These are phyloP conservation scores for Lysiphlebus fabarum DNA, from an alignment of 1,140 invertebrate genomes.

Conservation along the genomic window DNA sequence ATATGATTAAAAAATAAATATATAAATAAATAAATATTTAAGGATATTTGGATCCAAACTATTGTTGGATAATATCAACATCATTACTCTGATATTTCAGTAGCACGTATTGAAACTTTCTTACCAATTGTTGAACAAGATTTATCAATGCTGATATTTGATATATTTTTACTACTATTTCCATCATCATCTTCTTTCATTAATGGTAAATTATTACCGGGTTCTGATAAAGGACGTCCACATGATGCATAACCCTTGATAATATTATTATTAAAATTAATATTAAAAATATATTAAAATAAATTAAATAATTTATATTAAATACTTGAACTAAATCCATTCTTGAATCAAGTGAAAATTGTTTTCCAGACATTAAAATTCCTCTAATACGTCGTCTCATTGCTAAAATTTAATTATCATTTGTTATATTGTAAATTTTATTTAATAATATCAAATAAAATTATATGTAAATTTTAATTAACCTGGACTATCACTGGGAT, in stretches of 20 bases:
- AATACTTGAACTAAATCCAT: slow-evolving; percentile 82
- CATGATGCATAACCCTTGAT: slow-evolving; percentile 45
- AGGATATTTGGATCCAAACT: too few relatives aligned
- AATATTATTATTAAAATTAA: slow-evolving; percentile 8
- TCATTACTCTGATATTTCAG: slow-evolving; percentile 10
- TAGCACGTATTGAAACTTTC: slow-evolving; percentile 20
- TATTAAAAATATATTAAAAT: slow-evolving; percentile 10
- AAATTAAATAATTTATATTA: slow-evolving; percentile 4
- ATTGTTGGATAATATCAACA: too few relatives aligned
- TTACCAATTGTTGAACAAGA: slow-evolving; percentile 39
- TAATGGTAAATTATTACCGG: slow-evolving; percentile 52
- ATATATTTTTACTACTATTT: slow-evolving; percentile 34
- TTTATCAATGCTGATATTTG: slow-evolving; percentile 40
- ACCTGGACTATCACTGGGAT: slow-evolving; percentile 76
- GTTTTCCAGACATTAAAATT: slow-evolving; percentile 83
- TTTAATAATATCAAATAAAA: too few relatives aligned
- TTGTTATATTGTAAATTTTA: too few relatives aligned
- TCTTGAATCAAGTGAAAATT: slow-evolving; percentile 86
- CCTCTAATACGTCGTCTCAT: slow-evolving; percentile 80
- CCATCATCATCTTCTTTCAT: slow-evolving; percentile 59
- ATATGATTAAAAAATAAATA: too few relatives aligned
- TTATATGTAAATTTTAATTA: too few relatives aligned
- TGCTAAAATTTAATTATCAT: slow-evolving; percentile 57
- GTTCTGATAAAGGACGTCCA: slow-evolving; percentile 44
- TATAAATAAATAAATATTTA: too few relatives aligned